phyloP scores from a whole-genome alignment of 2,113 vertebrate species.

The Phoxinus phoxinus region DNA sequence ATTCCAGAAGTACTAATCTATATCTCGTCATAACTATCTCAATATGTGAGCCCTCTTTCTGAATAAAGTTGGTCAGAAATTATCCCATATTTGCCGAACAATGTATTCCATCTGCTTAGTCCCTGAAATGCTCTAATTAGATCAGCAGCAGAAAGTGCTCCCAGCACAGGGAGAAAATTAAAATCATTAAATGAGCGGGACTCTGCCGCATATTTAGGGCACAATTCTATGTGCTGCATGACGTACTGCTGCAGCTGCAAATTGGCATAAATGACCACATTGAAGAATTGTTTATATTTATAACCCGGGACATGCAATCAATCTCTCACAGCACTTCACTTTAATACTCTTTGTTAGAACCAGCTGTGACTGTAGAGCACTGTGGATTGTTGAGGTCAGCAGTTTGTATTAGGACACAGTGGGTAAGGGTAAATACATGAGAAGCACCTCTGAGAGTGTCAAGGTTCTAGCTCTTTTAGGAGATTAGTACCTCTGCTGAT shows the following conservation, averaged over 20 bases:
- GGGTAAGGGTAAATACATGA: constrained; percentile 20
- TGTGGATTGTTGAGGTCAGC: constrained; percentile 2
- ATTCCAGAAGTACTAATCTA: background rate
- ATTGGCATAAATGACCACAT: constrained; percentile 48
- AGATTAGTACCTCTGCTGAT: background rate
- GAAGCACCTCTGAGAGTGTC: constrained; percentile 6
- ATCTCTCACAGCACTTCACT: constrained; percentile 10
- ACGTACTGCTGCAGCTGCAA: constrained; percentile 51
- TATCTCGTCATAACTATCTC: background rate
- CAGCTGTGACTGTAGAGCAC: constrained; percentile 14
- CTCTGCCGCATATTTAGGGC: constrained; percentile 43
- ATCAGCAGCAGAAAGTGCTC: constrained; percentile 55
- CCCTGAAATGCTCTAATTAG: constrained; percentile 60
- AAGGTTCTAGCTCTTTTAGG: background rate
- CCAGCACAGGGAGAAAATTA: constrained; percentile 57
- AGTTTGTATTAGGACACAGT: background rate
- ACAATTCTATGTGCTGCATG: constrained; percentile 47
- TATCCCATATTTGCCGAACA: constrained; percentile 20
- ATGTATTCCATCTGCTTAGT: constrained; percentile 32
- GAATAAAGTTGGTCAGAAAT: constrained; percentile 29
- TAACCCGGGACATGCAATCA: constrained; percentile 25
- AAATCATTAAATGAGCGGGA: constrained; percentile 53
- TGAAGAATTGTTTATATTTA: constrained; percentile 28
- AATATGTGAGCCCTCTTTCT: background rate
- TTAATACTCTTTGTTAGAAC: constrained; percentile 27